Conservation (phyloP, 2,888 invertebrate species). For the Julus scanicus region DNA sequence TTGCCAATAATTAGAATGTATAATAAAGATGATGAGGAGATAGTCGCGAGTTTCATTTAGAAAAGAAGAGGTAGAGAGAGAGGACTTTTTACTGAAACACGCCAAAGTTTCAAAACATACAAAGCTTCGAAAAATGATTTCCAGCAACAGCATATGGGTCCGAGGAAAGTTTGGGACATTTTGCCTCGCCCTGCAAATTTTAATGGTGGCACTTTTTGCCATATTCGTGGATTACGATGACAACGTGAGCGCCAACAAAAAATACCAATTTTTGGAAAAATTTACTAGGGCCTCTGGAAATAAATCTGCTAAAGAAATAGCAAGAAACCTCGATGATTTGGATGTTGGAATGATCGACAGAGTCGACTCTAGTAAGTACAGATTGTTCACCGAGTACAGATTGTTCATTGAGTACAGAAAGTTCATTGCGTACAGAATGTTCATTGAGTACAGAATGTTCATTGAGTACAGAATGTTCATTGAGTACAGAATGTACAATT, state of each 20-base stretch:
- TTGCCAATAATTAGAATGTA: neutral
- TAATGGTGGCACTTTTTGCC: slow-evolving; percentile 67
- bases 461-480: no score
- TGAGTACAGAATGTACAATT: no score
- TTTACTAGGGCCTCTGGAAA: slow-evolving; percentile 58
- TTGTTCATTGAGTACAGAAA: no score
- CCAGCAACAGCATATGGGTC: neutral
- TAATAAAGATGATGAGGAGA: neutral
- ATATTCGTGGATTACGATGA: slow-evolving; percentile 67
- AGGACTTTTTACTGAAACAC: neutral
- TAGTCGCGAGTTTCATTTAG: neutral
- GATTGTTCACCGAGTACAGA: no score
- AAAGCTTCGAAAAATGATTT: neutral
- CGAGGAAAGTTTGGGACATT: slow-evolving; percentile 48
- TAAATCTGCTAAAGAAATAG: neutral
- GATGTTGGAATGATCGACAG: slow-evolving; percentile 52
- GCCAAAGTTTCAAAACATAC: neutral
- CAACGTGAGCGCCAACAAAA: slow-evolving; percentile 67
- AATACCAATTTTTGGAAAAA: slow-evolving; percentile 64
- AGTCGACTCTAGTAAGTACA: slow-evolving; percentile 50
- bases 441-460: no score
- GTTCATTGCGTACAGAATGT: no score
- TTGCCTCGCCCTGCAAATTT: slow-evolving; percentile 65
- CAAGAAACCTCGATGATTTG: slow-evolving; percentile 11
- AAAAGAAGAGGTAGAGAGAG: neutral